Evolutionary conservation across 2,888 invertebrate species (phyloP).

Genomic region (Emmelina monodactyla): DNA sequence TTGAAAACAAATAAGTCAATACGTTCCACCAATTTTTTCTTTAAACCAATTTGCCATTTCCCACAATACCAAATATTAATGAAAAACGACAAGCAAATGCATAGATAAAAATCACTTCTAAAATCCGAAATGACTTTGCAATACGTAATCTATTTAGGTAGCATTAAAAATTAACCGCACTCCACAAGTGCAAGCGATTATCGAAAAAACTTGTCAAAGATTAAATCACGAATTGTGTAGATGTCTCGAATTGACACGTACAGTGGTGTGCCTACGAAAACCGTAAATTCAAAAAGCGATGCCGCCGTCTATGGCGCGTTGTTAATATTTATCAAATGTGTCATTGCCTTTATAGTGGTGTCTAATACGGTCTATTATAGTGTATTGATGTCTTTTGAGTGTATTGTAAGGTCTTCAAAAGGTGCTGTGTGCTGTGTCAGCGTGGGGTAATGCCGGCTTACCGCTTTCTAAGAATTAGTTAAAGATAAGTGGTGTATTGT

Average conservation of each 20-base stretch:
- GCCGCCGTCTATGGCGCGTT: conserved; percentile 9
- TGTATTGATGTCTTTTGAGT: conserved; percentile 24
- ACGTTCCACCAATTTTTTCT: no score
- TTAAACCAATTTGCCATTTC: no score
- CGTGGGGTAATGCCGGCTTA: conserved; percentile 27
- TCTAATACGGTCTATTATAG: conserved; percentile 44
- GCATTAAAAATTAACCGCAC: no score
- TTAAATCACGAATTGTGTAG: neutral
- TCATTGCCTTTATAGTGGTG: conserved; percentile 33
- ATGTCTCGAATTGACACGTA: neutral
- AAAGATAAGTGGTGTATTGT: conserved; percentile 19
- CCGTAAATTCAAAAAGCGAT: conserved; percentile 4
- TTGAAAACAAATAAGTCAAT: no score
- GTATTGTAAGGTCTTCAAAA: conserved; percentile 36
- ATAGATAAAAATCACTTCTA: no score
- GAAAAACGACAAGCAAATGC: no score
- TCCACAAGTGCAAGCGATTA: no score
- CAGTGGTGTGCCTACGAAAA: neutral
- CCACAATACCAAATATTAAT: no score
- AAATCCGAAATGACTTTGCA: no score
- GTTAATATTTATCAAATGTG: conserved; percentile 46
- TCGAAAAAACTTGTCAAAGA: no score
- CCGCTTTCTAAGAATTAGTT: conserved; percentile 33
- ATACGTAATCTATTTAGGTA: no score
- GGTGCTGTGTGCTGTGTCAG: conserved; percentile 33